A percentile compares a stretch with the other conserved stretches of the same genome.
These are phyloP conservation scores for Parasteatoda lunata DNA, from an alignment of 2,888 invertebrate species.

Conservation along the genomic window DNA sequence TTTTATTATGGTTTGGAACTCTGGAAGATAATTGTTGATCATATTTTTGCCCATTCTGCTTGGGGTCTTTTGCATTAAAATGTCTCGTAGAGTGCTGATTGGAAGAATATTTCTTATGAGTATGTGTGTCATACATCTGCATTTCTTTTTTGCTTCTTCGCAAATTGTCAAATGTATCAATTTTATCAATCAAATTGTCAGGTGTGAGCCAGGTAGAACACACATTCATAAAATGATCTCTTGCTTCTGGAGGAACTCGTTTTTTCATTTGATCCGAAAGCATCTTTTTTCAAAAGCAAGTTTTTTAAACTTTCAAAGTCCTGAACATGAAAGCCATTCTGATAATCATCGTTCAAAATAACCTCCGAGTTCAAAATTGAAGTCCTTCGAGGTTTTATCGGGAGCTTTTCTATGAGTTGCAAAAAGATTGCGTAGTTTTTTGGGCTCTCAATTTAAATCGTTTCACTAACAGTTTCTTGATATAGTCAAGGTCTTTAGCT, in stretches of 20 bases:
- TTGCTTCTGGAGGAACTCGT: too few relatives aligned
- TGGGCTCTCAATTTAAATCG: too few relatives aligned
- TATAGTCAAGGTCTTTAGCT: background rate
- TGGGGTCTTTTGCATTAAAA: background rate
- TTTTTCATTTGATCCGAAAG: background rate
- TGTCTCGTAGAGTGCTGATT: background rate
- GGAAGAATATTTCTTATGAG: background rate
- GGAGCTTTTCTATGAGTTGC: background rate
- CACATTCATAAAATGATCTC: too few relatives aligned
- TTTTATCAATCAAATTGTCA: too few relatives aligned
- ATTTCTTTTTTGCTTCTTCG: background rate
- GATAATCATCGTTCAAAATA: background rate
- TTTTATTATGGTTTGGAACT: background rate
- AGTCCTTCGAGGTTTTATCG: background rate
- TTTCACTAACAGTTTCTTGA: background rate
- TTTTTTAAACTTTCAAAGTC: background rate
- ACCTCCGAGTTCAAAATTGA: background rate
- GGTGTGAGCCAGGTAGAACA: too few relatives aligned
- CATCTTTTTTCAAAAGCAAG: background rate
- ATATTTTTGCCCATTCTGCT: background rate
- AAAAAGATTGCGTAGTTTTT: background rate
- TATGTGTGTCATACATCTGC: background rate
- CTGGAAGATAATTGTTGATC: background rate
- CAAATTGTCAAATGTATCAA: too few relatives aligned
- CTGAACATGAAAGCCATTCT: background rate